These are phyloP conservation scores for Pseudomyrmex gracilis DNA, from an alignment of 1,140 invertebrate species.

Conservation along the genomic window DNA sequence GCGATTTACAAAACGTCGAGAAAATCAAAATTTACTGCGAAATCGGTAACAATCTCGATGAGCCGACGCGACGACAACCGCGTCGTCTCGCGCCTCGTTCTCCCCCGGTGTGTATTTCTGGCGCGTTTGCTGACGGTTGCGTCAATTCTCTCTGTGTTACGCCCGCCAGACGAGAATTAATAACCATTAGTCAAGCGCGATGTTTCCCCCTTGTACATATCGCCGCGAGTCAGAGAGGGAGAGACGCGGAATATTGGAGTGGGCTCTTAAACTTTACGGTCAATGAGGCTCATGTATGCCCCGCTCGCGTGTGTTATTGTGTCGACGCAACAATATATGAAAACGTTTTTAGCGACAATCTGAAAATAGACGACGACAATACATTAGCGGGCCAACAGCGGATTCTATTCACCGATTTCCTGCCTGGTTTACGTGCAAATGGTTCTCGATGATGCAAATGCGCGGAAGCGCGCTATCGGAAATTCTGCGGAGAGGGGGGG, in stretches of 20 bases:
- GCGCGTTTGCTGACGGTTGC: slow-evolving; percentile 42
- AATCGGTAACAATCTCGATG: background rate
- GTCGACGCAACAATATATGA: slow-evolving; percentile 1
- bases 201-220: slow-evolving; percentile 36
- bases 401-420: slow-evolving; percentile 47
- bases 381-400: slow-evolving; percentile 24
- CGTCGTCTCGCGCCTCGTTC: background rate
- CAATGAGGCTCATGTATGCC: slow-evolving; percentile 1
- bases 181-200: slow-evolving; percentile 56
- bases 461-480: background rate
- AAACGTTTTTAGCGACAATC: slow-evolving; percentile 28
- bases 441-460: slow-evolving; percentile 12
- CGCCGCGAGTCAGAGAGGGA: slow-evolving; percentile 7
- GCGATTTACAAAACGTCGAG: too few species aligned
- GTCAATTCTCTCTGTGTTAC: slow-evolving; percentile 17
- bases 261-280: slow-evolving; percentile 51
- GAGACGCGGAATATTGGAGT: slow-evolving; percentile 37
- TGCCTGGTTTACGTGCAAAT: slow-evolving; percentile 21
- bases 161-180: slow-evolving; percentile 51
- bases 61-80: slow-evolving; percentile 2
- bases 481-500: too few species aligned
- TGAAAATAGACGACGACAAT: slow-evolving; percentile 39
- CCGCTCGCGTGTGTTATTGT: slow-evolving; percentile 29
- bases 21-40: background rate
- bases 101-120: slow-evolving; percentile 35